Conservation (phyloP, 1,140 invertebrate genomes). For the Bathynomus jamesi region DNA sequence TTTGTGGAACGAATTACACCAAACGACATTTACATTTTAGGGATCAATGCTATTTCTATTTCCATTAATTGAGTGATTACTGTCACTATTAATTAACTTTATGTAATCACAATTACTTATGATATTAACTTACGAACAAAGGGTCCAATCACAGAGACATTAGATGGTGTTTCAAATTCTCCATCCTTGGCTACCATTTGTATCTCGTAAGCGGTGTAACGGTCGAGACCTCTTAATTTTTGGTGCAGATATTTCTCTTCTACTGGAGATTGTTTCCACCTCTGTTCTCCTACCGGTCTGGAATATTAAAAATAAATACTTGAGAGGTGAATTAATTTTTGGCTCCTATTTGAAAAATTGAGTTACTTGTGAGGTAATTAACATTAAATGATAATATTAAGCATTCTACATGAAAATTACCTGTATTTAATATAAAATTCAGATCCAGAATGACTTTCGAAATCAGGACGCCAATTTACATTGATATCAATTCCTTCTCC, state of each 20-base stretch:
- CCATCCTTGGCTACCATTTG: conserved; percentile 86
- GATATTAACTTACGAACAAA: conserved; percentile 6
- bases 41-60: no score
- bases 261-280: conserved; percentile 31
- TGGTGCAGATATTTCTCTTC: conserved; percentile 59
- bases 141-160: conserved; percentile 38
- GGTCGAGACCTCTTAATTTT: conserved; percentile 67
- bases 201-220: conserved; percentile 78
- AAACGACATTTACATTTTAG: no score
- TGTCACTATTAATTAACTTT: no score
- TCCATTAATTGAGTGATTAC: no score
- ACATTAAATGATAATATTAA: no score
- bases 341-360: not conserved
- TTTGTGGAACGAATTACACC: no score
- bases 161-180: conserved; percentile 61
- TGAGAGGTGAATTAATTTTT: not conserved
- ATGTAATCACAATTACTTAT: no score
- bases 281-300: conserved; percentile 8
- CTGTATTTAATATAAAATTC: conserved; percentile 85
- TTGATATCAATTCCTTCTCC: conserved; percentile 47
- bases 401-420: no score
- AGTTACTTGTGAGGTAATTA: no score
- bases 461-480: conserved; percentile 69
- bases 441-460: conserved; percentile 59
- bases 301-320: no score